Evolutionary conservation across 2,113 vertebrate species (phyloP), one percentile per base, ranked within the genome.

Genomic region (Neodontobutis hainanensis): DNA sequence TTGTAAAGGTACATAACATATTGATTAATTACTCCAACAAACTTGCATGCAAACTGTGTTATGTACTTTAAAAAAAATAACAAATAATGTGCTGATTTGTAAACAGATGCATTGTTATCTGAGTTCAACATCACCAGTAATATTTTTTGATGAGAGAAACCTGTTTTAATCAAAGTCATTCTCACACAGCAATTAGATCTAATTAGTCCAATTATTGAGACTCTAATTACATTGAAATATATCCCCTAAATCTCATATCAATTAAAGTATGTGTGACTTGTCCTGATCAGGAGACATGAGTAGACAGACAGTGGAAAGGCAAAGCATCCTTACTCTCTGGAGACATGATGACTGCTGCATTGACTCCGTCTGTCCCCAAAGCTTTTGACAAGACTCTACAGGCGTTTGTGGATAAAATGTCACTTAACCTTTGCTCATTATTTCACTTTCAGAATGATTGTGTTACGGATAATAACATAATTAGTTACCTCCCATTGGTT

Each of bases 161-260:
- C 89, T 91, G 87, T 82, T 92, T 92, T 94, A 94, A 93, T 94
- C 93, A 93, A 93, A 94, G 89, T 93, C 88, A 92, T 90, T 91
- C 87, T 92, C 91, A 90, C 86, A 88, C 85, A 83, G 90, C 91
- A 93, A 93, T 93, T 92, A 91, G 89, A 92, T 92, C 91, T 92
- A 92, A 94, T 93, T 92, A 93, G 92, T 91, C 89, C 91, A 94
- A 93, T 94, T 93, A 93, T 88, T 82, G 91, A 89, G 86, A 92
- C 88, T 92, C 84, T 94, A 94, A 94, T 93, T 94, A 94, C 93
- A 93, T 77, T 85, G 81, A 92, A 92, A 92, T 92, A 90, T 91
- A 91, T 75, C 92, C 91, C 92, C 92, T 81, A 92, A 93, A 92
- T 93, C 92, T 94, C 93, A 92, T 91, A 93, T 92, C 92, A 93